Base-by-base conservation (phyloP, 2,888 invertebrate species). In the Cosmia trapezina region DNA sequence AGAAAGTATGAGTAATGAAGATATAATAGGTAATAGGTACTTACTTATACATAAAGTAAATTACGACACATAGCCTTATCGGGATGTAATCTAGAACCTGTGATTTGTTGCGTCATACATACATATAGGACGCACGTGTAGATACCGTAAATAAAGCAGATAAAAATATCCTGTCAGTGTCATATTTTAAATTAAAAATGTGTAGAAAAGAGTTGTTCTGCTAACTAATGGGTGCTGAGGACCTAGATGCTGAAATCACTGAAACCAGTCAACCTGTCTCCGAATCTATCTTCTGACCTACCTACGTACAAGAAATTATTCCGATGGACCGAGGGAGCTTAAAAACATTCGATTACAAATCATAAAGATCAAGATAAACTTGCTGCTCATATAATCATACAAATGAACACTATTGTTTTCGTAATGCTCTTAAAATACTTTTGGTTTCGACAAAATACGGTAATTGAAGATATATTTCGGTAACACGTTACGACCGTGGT, bases 401-500 rank as follows among this genome's bases (percentile, higher is more conserved):
- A 54, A 22, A 61, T 54, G 47, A 61, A 43, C 53, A 64, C 56
- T 59, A 66, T 70, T 67, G 69, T 73, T 66, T 78, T 74, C 19
- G 49, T 75, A 70, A 81, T 57, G 59, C 14, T 59, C n/a, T 14
- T 37, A 28, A 81, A 76, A 75, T 68, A 82, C 82, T 83, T 74
- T 83, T 84, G 68, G 70, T 84, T 84, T 84, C 67, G 54, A 59
- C 67, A 77, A 73, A 80, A 60, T 64, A 73, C 75, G 54, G 70
- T 84, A 75, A 78, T 78, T 75, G 69, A 37, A 73, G 64, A 74
- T 78, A 73, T 70, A 79, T 81, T 73, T 79, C 51, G n/a, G 67
- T 57, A 74, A 71, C 73, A 68, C 69, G 47, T 69, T 72, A 65
- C 19, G 45, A 80, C 66, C 86, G 89, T 89, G 89, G 89, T 80